phyloP scores from a whole-genome alignment of 2,113 vertebrate genomes.

The Chloroceryle aenea region DNA sequence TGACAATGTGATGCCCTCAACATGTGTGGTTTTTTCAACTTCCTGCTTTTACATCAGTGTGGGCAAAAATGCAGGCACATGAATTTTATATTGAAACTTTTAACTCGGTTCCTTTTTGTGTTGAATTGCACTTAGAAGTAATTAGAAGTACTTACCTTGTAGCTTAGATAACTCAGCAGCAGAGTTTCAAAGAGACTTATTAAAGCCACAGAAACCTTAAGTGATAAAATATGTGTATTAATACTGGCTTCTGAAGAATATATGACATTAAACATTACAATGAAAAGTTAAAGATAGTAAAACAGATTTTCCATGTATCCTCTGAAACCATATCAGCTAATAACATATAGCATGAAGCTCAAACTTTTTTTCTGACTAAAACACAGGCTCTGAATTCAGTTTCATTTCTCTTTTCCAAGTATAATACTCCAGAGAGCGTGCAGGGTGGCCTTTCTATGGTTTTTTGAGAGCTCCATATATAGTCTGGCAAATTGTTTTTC shows the following conservation, averaged over 20 bases:
- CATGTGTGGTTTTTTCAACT: background rate
- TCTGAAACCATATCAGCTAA: background rate
- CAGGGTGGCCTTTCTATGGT: background rate
- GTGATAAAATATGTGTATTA: background rate
- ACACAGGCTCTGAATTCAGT: background rate
- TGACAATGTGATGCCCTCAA: background rate
- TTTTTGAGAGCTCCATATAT: background rate
- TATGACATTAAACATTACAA: background rate
- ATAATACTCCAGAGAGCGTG: background rate
- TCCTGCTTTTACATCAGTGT: background rate
- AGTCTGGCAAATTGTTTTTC: background rate
- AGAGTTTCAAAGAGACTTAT: slow-evolving; percentile 86
- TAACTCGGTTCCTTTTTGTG: background rate
- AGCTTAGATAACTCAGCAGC: slow-evolving; percentile 84
- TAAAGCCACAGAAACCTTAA: slow-evolving; percentile 84
- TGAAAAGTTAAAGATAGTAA: background rate
- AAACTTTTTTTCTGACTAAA: background rate
- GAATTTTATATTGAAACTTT: background rate
- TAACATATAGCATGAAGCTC: background rate
- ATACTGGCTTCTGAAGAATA: background rate
- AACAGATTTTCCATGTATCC: background rate
- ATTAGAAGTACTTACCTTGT: slow-evolving; percentile 77
- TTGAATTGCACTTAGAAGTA: background rate
- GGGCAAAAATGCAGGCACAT: background rate
- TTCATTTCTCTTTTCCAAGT: background rate